Conservation (phyloP, 2,113 vertebrate genomes). For the Leiothrix lutea region DNA sequence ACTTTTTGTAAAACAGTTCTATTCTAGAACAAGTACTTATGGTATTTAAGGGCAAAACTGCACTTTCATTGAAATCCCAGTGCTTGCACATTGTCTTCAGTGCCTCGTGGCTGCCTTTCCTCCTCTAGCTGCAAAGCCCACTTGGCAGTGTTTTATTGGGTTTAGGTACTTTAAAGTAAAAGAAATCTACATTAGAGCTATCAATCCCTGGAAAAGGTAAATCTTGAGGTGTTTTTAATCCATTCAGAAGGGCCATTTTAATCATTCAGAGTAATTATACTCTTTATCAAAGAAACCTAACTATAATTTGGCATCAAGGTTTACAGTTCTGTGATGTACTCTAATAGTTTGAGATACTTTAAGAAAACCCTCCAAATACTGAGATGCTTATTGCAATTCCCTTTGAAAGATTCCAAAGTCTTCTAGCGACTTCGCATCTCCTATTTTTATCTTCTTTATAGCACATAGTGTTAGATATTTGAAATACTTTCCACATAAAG, state of each 20-base stretch:
- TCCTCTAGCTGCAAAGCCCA: neutral
- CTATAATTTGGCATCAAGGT: slow-evolving; percentile 54
- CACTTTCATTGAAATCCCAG: neutral
- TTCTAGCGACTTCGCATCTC: neutral
- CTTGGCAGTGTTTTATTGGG: neutral
- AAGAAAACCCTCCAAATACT: slow-evolving; percentile 75
- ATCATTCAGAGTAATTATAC: slow-evolving; percentile 3
- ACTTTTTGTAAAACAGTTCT: neutral
- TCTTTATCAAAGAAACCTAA: slow-evolving; percentile 22
- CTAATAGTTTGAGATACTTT: slow-evolving; percentile 42
- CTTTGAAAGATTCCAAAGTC: slow-evolving; percentile 44
- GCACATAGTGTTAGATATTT: neutral
- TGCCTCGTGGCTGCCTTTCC: neutral
- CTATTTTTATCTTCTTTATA: slow-evolving; percentile 1
- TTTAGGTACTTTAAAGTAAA: slow-evolving; percentile 18
- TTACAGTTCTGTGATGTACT: neutral
- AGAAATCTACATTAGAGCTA: slow-evolving; percentile 26
- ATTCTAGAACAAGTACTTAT: neutral
- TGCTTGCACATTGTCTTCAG: neutral
- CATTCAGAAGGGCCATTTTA: slow-evolving; percentile 10
- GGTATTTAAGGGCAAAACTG: neutral
- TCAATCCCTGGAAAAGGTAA: neutral
- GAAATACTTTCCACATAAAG: slow-evolving; percentile 11
- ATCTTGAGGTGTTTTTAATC: neutral
- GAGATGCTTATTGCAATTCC: slow-evolving; percentile 74